Conservation (phyloP, 2,113 vertebrate species). For the Dipodomys ordii region DNA sequence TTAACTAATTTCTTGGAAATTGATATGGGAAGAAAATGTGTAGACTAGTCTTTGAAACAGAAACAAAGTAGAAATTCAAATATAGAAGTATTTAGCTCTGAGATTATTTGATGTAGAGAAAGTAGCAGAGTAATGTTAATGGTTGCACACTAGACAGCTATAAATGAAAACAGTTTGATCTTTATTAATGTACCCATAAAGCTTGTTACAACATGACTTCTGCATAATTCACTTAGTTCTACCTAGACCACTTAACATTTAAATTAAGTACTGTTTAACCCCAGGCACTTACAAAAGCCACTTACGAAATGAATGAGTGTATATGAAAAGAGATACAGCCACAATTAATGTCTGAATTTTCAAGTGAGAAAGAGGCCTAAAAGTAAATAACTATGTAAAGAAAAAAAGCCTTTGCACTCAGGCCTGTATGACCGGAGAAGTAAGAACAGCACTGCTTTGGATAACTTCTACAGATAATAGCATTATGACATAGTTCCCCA, state of each 20-base stretch:
- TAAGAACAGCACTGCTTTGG: not conserved
- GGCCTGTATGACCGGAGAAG: not conserved
- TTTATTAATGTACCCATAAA: not conserved
- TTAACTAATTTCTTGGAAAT: constrained; percentile 25
- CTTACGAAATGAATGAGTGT: not conserved
- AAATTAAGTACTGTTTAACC: not conserved
- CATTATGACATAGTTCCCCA: not conserved
- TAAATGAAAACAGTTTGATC: not conserved
- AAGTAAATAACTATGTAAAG: not conserved
- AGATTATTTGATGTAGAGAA: not conserved
- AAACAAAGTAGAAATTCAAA: not conserved
- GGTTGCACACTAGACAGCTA: not conserved
- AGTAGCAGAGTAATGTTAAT: not conserved
- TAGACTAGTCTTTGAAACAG: not conserved
- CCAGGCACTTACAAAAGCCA: not conserved
- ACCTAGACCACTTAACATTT: constrained; percentile 33
- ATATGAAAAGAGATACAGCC: constrained; percentile 26
- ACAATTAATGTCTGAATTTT: not conserved
- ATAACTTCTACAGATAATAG: not conserved
- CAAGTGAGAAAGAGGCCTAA: not conserved
- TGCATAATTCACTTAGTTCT: not conserved
- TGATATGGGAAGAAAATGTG: not conserved
- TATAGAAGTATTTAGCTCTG: not conserved
- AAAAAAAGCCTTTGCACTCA: not conserved
- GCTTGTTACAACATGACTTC: constrained; percentile 10